These are phyloP conservation scores for Steinernema carpocapsae DNA, from an alignment of 2,888 invertebrate genomes.

Conservation along the genomic window DNA sequence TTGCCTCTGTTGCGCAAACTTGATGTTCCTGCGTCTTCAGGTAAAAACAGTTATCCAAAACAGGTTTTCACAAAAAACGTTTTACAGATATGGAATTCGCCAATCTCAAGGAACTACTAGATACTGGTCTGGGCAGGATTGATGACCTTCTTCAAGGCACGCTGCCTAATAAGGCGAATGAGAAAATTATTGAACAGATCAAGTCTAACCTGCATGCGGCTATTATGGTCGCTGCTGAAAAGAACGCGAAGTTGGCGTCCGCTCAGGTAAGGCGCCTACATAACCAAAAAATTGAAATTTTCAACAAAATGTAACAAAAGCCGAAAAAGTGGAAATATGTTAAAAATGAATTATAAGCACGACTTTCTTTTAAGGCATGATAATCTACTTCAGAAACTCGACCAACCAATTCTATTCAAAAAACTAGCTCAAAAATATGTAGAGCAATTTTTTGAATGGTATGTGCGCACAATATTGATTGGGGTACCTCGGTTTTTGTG, in stretches of 20 bases:
- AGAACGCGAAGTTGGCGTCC: constrained; percentile 59
- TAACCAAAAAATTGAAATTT: too few species aligned
- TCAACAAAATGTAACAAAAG: too few species aligned
- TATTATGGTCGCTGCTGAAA: constrained; percentile 59
- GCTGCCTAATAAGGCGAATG: constrained; percentile 49
- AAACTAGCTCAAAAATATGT: too few species aligned
- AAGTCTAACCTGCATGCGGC: constrained; percentile 78
- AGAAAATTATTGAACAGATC: constrained; percentile 70
- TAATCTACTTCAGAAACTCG: too few species aligned
- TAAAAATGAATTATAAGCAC: too few species aligned
- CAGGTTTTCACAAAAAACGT: too few species aligned
- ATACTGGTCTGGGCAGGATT: constrained; percentile 38
- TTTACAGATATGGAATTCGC: constrained; percentile 68
- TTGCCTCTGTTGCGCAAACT: constrained; percentile 41
- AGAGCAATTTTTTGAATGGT: too few species aligned
- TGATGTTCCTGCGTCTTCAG: constrained; percentile 40
- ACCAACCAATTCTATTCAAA: too few species aligned
- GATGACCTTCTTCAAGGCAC: constrained; percentile 41
- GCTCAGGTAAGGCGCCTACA: constrained; percentile 54
- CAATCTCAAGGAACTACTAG: constrained; percentile 76
- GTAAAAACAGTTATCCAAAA: constrained; percentile 3
- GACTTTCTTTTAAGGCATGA: too few species aligned
- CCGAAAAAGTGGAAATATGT: too few species aligned
- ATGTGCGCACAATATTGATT: too few species aligned
- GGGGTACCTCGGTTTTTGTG: too few species aligned